Percentiles rank a stretch among this genome's conserved stretches.
phyloP scores from a whole-genome alignment of 1,140 invertebrate genomes.

The Spodoptera litura region DNA sequence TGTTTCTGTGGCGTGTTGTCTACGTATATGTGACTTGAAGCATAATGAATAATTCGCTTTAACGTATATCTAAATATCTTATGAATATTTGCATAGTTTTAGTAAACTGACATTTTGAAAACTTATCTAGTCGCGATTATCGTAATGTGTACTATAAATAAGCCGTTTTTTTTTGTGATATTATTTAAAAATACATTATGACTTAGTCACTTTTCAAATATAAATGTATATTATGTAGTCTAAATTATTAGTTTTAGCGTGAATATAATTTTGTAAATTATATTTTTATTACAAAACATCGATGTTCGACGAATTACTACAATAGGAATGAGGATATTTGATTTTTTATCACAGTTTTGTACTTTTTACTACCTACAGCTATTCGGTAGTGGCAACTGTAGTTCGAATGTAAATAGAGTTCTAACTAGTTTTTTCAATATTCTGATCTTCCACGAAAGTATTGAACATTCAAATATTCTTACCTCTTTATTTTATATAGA shows the following conservation, averaged over 20 bases:
- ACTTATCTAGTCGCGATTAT: slow-evolving; percentile 29
- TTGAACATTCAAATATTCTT: neutral
- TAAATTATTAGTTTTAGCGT: slow-evolving; percentile 29
- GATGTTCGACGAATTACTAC: slow-evolving; percentile 45
- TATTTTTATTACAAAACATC: slow-evolving; percentile 35
- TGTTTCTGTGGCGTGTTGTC: slow-evolving; percentile 27
- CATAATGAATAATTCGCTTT: slow-evolving; percentile 37
- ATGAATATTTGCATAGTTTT: slow-evolving; percentile 52
- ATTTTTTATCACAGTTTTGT: slow-evolving; percentile 36
- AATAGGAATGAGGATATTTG: slow-evolving; percentile 31
- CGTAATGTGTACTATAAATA: slow-evolving; percentile 23
- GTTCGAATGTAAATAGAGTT: slow-evolving; percentile 3
- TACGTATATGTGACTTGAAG: slow-evolving; percentile 14
- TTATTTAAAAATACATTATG: slow-evolving; percentile 21
- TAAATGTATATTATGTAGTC: slow-evolving; percentile 30
- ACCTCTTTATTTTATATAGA: slow-evolving; percentile 5
- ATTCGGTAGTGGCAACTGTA: slow-evolving; percentile 5
- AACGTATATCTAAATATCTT: slow-evolving; percentile 46
- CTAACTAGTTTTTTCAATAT: neutral
- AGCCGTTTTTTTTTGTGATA: slow-evolving; percentile 35
- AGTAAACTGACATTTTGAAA: slow-evolving; percentile 7
- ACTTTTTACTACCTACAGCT: slow-evolving; percentile 44
- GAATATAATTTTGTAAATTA: slow-evolving; percentile 33
- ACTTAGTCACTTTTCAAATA: slow-evolving; percentile 27
- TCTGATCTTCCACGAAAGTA: slow-evolving; percentile 23